Conservation (phyloP, 2,113 vertebrate genomes). For the Sinocyclocheilus grahami region DNA sequence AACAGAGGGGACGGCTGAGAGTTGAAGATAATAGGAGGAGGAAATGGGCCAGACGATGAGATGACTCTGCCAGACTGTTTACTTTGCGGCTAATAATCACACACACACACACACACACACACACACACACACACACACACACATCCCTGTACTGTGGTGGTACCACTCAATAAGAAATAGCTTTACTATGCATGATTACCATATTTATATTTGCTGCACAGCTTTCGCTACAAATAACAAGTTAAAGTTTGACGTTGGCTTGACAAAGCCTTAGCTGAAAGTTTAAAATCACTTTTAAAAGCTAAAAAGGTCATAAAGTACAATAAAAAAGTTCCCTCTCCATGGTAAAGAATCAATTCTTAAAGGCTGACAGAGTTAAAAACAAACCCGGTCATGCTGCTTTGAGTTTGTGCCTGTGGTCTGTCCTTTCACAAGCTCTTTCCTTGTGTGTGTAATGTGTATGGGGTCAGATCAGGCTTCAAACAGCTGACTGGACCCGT, state of each 20-base stretch:
- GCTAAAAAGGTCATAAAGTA: too few species aligned
- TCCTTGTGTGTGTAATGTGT: conserved; percentile 40
- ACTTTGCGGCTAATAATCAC: too few species aligned
- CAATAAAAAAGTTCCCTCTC: not conserved
- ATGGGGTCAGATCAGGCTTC: conserved; percentile 43
- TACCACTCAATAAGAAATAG: not conserved
- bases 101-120: too few species aligned
- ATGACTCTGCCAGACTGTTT: too few species aligned
- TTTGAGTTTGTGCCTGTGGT: conserved; percentile 30
- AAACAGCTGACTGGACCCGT: conserved; percentile 48
- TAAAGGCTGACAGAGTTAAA: conserved; percentile 6
- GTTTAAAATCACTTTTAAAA: too few species aligned
- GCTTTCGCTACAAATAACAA: too few species aligned
- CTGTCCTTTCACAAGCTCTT: conserved; percentile 40
- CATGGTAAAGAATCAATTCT: conserved; percentile 3
- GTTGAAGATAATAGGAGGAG: too few species aligned
- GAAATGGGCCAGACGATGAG: too few species aligned
- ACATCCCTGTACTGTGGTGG: not conserved
- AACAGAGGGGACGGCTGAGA: too few species aligned
- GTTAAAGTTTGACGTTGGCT: too few species aligned
- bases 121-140: too few species aligned
- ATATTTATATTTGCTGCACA: not conserved
- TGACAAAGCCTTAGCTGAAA: too few species aligned
- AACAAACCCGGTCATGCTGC: conserved; percentile 14
- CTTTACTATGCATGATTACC: not conserved